Evolutionary conservation across 1,140 invertebrate species (phyloP).

Genomic region (Drosophila eugracilis): DNA sequence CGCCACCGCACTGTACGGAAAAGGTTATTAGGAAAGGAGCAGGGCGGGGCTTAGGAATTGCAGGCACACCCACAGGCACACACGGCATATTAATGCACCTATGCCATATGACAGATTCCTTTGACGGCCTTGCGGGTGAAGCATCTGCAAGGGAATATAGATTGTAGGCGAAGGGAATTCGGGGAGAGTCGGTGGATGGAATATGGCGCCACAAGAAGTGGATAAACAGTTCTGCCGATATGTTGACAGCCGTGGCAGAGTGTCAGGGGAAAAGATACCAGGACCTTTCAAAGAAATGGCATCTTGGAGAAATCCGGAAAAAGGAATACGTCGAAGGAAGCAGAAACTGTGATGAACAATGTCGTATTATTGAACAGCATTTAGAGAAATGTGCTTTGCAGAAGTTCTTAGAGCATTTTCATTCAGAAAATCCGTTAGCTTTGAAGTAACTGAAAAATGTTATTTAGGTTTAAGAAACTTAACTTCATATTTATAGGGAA

Average conservation of each 20-base stretch:
- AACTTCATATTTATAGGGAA: no score
- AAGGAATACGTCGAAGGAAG: neutral
- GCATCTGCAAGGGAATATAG: conserved; percentile 6
- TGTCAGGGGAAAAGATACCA: conserved; percentile 10
- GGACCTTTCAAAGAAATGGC: conserved; percentile 4
- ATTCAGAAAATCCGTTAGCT: no score
- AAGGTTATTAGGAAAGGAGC: neutral
- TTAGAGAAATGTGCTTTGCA: neutral
- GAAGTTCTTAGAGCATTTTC: no score
- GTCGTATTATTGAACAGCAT: conserved; percentile 1
- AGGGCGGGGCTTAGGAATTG: neutral
- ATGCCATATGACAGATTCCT: conserved; percentile 16
- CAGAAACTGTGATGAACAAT: neutral
- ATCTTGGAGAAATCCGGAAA: conserved; percentile 9
- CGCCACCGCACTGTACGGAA: neutral
- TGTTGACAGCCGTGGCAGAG: conserved; percentile 21
- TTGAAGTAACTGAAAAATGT: no score
- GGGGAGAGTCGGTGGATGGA: neutral
- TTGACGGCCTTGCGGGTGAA: conserved; percentile 24
- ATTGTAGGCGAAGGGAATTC: neutral
- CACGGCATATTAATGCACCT: conserved; percentile 22
- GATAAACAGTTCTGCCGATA: conserved; percentile 31
- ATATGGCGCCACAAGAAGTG: conserved; percentile 2
- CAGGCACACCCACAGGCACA: neutral
- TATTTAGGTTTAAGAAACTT: no score